These are phyloP conservation scores for Podarcis cretensis DNA, from an alignment of 2,113 vertebrate genomes.

Conservation along the genomic window DNA sequence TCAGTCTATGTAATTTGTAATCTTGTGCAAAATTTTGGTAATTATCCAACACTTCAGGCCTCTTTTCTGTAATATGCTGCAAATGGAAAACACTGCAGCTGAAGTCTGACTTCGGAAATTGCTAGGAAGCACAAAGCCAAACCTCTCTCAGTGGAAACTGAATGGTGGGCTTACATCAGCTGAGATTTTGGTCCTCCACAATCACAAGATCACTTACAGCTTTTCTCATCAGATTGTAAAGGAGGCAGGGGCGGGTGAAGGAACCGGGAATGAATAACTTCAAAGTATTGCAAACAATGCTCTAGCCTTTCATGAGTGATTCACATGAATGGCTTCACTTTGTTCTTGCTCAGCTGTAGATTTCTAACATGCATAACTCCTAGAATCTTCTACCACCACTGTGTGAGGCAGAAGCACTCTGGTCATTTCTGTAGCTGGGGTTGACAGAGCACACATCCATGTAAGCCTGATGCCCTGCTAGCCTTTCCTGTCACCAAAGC, in stretches of 20 bases:
- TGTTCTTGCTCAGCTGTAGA: constrained; percentile 27
- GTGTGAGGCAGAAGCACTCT: constrained; percentile 25
- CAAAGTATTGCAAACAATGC: background rate
- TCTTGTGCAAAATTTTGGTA: constrained; percentile 29
- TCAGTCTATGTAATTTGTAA: constrained; percentile 49
- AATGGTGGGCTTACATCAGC: background rate
- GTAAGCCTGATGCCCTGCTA: constrained; percentile 35
- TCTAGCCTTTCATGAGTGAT: constrained; percentile 22
- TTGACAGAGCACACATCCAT: constrained; percentile 1
- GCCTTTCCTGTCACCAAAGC: constrained; percentile 41
- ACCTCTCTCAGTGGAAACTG: constrained; percentile 12
- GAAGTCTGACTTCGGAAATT: constrained; percentile 24
- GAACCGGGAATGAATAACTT: background rate
- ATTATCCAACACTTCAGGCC: constrained; percentile 28
- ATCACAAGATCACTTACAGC: constrained; percentile 24
- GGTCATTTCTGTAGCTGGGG: background rate
- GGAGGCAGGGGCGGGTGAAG: background rate
- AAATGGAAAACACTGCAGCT: constrained; percentile 1
- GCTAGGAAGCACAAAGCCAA: background rate
- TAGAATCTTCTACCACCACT: constrained; percentile 4
- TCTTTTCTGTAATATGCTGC: constrained; percentile 19
- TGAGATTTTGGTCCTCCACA: background rate
- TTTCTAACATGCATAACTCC: constrained; percentile 31
- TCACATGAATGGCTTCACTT: constrained; percentile 36
- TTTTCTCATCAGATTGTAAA: background rate